phyloP scores from a whole-genome alignment of 1,140 invertebrate species.

The Pseudomyrmex dendroicus region DNA sequence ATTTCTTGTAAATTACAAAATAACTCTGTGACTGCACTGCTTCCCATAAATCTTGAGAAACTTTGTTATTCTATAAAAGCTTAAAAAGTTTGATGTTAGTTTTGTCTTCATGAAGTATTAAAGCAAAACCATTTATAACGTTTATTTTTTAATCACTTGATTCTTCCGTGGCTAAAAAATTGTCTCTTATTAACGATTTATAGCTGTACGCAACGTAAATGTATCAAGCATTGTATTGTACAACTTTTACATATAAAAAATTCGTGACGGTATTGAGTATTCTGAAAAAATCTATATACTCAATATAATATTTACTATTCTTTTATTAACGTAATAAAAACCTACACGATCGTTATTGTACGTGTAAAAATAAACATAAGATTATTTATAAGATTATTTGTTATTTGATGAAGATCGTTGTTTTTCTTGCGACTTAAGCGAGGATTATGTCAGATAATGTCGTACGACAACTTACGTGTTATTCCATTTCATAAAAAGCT shows the following conservation, averaged over 20 bases:
- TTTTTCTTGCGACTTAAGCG: background rate
- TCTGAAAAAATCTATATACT: constrained; percentile 5
- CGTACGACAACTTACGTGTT: background rate
- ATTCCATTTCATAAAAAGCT: constrained; percentile 24
- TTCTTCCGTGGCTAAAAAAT: background rate
- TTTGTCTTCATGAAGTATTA: constrained; percentile 46
- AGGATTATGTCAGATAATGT: background rate
- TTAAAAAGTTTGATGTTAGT: constrained; percentile 51
- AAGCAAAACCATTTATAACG: background rate
- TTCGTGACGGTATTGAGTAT: background rate
- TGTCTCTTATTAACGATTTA: constrained; percentile 18
- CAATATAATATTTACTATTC: background rate
- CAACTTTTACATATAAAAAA: background rate
- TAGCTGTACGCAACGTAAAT: background rate
- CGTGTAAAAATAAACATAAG: too few relatives aligned
- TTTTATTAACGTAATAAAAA: background rate
- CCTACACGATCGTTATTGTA: background rate
- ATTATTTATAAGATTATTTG: too few relatives aligned
- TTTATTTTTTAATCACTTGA: background rate
- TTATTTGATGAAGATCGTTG: background rate
- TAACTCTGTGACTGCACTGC: background rate
- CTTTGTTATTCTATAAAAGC: constrained; percentile 9
- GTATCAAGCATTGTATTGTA: background rate
- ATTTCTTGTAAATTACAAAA: constrained; percentile 32
- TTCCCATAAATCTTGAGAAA: constrained; percentile 25